These are phyloP conservation scores for Cheumatopsyche charites DNA, from an alignment of 1,140 invertebrate genomes.

Conservation along the genomic window DNA sequence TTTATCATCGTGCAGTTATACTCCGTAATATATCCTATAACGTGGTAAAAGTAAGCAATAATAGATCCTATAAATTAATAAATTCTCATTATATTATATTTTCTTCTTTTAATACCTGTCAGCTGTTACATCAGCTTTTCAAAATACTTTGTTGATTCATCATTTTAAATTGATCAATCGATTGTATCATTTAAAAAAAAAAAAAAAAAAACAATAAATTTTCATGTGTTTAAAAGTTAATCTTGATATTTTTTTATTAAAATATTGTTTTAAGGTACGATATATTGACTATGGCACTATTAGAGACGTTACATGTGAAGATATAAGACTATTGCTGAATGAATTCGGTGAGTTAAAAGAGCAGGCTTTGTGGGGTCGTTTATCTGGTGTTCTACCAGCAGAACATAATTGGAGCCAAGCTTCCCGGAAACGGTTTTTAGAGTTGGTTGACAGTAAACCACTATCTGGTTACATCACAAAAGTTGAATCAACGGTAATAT, in stretches of 20 bases:
- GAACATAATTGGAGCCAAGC: neutral
- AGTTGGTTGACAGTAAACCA: constrained; percentile 12
- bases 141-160: too few relatives aligned
- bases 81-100: too few relatives aligned
- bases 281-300: constrained; percentile 42
- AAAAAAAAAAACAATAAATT: too few relatives aligned
- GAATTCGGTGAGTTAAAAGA: constrained; percentile 26
- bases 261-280: constrained; percentile 30
- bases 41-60: constrained; percentile 29
- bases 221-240: neutral
- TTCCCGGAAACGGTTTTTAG: constrained; percentile 27
- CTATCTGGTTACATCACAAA: constrained; percentile 7
- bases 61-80: too few relatives aligned
- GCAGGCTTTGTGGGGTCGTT: constrained; percentile 34
- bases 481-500: neutral
- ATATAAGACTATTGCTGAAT: constrained; percentile 23
- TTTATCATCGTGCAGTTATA: constrained; percentile 36
- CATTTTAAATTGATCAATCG: too few relatives aligned
- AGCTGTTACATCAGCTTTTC: too few relatives aligned
- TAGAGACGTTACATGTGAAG: neutral
- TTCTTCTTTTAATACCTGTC: too few relatives aligned
- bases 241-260: constrained; percentile 20
- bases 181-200: too few relatives aligned
- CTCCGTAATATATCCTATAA: constrained; percentile 1
- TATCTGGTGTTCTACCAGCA: constrained; percentile 12